Evolutionary conservation across 2,888 invertebrate species (phyloP), one percentile per base, ranked within the genome.

Genomic region (Entomobrya proxima): DNA sequence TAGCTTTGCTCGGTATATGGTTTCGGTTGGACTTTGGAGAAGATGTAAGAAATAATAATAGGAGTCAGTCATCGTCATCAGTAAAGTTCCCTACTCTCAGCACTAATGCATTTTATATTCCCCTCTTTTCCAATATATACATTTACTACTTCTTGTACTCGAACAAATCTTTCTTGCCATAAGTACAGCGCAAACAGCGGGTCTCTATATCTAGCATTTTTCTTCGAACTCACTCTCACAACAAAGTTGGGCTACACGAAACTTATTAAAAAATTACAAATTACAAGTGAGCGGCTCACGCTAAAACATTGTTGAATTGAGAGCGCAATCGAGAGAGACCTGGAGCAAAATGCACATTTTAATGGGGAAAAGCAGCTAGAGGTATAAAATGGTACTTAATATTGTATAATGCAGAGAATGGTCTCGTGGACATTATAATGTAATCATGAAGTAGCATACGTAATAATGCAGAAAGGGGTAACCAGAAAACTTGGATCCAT

Each of bases 261-360:
- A 75, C 86, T 86, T 86, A 86, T 80, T 85, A 83, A 86, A 86
- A 83, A 86, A 86, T 86, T 82, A 83, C 82, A 79, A 87, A 87
- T 87, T 87, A 87, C 86, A 76, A 80, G 67, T 75, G 55, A 55
- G 69, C 86, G 75, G 84, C 76, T 86, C 78, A 86, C 78, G 78
- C 78, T 72, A 81, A 81, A 85, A 74, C 52, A 21, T 32, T 72
- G n/a, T n/a, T 35, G 61, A 18, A 61, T 61, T 61, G 61, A 52
- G n/a, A 13, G 69, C 69, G 50, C 27, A n/a, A 55, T 40, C 32
- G 24, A 81, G 55, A 50, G 52, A 61, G 81, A 81, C 81, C 81
- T 81, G 74, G 76, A 80, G 85, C 76, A 58, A 64, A 67, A 80
- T 85, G 75, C 69, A 67, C 64, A 80, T 84, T 84, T 84, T 84